Evolutionary conservation across 2,888 invertebrate genomes (phyloP).

Genomic region (Mythimna vitellina): DNA sequence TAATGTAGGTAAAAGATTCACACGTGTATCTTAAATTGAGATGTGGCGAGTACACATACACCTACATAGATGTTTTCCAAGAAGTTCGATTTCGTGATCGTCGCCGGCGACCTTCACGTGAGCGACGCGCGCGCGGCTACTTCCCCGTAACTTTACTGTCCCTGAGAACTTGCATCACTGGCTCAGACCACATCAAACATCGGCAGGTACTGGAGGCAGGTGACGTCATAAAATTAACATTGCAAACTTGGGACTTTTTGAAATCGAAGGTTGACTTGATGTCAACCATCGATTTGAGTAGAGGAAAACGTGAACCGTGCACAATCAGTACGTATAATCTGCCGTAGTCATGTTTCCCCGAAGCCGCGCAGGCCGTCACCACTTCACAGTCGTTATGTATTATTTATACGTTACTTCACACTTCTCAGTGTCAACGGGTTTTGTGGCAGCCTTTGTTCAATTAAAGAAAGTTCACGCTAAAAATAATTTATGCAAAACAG

Average conservation of each 20-base stretch:
- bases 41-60: not conserved
- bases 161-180: not conserved
- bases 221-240: not conserved
- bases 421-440: constrained; percentile 19
- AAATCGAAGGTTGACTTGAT: too few species aligned
- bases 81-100: constrained; percentile 29
- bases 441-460: constrained; percentile 4
- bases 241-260: too few species aligned
- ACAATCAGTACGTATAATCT: not conserved
- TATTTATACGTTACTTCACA: not conserved
- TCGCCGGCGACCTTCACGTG: constrained; percentile 13
- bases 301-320: not conserved
- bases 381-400: not conserved
- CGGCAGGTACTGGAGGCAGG: not conserved
- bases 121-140: not conserved
- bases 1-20: not conserved
- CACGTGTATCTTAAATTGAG: not conserved
- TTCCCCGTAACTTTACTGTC: not conserved
- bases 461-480: constrained; percentile 5
- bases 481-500: not conserved
- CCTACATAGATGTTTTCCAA: constrained; percentile 21
- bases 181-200: not conserved
- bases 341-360: not conserved
- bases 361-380: not conserved
- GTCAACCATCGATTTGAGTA: too few species aligned